Percentiles rank a stretch among this genome's conserved stretches.
These are phyloP conservation scores for Eumaeus atala DNA, from an alignment of 1,140 invertebrate genomes.

Conservation along the genomic window DNA sequence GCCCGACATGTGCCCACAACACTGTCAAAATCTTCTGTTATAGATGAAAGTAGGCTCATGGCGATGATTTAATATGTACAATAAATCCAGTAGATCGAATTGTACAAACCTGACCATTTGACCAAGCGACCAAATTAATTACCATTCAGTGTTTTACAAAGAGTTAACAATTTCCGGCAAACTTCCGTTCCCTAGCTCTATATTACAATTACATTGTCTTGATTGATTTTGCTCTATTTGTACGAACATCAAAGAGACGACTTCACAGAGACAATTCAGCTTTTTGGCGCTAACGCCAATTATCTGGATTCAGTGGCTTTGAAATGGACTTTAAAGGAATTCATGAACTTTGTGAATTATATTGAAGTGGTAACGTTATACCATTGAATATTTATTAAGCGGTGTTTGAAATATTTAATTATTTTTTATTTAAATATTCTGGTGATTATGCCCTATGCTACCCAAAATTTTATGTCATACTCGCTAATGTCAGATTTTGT, in stretches of 20 bases:
- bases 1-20: too few relatives aligned
- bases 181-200: not conserved
- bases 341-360: not conserved
- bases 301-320: slow-evolving; percentile 1
- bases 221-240: slow-evolving; percentile 1
- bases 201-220: not conserved
- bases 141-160: not conserved
- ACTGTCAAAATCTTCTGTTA: too few relatives aligned
- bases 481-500: too few relatives aligned
- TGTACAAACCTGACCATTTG: too few relatives aligned
- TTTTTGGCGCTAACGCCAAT: not conserved
- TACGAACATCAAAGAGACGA: not conserved
- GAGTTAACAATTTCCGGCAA: not conserved
- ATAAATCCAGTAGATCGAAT: too few relatives aligned
- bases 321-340: not conserved
- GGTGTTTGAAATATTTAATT: not conserved
- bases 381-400: not conserved
- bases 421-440: not conserved
- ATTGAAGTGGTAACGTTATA: not conserved
- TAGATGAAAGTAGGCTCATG: too few relatives aligned
- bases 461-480: not conserved
- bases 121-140: too few relatives aligned
- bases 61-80: too few relatives aligned
- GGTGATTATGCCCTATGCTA: not conserved
- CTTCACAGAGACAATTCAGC: not conserved